Conservation (phyloP, 2,888 invertebrate species). For the Dinocampus coccinellae region DNA sequence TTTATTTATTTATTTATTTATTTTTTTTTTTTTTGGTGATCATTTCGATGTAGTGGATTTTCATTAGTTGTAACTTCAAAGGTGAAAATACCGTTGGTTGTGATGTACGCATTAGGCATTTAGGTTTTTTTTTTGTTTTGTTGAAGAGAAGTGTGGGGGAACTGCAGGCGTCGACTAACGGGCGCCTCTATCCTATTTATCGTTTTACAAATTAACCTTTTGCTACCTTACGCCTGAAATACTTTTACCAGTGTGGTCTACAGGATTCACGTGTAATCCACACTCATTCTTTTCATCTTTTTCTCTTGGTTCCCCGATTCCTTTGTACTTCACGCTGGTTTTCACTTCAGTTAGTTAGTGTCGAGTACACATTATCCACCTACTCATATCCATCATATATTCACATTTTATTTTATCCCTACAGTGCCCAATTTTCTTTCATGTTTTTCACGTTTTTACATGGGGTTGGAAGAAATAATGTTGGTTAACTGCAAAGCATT, state of each 20-base stretch:
- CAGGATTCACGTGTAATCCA: conserved; percentile 1
- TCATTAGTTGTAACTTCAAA: neutral
- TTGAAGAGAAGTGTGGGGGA: neutral
- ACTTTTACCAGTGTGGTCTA: neutral
- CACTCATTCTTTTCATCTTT: conserved; percentile 14
- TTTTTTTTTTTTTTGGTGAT: neutral
- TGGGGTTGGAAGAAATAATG: neutral
- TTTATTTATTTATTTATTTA: neutral
- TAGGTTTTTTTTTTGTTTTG: neutral
- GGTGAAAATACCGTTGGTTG: neutral
- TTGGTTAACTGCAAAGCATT: conserved; percentile 13
- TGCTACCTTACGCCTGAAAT: neutral
- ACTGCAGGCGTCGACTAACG: neutral
- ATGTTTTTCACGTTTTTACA: conserved; percentile 1
- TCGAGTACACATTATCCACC: neutral
- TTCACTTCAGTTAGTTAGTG: conserved; percentile 12
- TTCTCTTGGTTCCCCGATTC: neutral
- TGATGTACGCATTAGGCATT: neutral
- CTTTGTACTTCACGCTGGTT: neutral
- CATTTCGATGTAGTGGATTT: neutral
- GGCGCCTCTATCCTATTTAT: neutral
- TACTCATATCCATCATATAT: neutral
- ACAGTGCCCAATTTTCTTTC: neutral
- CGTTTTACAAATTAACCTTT: conserved; percentile 18
- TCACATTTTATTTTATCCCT: neutral